These are phyloP conservation scores for Opisthocomus hoazin DNA, from an alignment of 2,113 vertebrate genomes.

Conservation along the genomic window DNA sequence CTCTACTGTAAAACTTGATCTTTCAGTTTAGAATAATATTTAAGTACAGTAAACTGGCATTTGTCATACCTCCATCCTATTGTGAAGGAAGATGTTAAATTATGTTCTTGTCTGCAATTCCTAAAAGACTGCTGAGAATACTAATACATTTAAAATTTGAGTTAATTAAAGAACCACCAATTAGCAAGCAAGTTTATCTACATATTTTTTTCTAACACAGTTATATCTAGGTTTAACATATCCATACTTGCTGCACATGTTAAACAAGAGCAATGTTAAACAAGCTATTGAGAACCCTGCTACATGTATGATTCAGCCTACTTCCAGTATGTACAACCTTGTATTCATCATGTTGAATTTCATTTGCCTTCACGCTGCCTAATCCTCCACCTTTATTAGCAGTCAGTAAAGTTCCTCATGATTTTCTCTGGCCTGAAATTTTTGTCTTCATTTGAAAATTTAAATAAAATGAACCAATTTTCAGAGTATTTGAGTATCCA, in stretches of 20 bases:
- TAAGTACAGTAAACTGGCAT: background rate
- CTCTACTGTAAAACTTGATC: background rate
- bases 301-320: background rate
- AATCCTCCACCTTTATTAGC: background rate
- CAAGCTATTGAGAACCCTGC: background rate
- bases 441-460: background rate
- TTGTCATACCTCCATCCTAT: background rate
- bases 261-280: background rate
- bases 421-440: background rate
- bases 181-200: background rate
- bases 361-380: background rate
- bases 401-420: background rate
- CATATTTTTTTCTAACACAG: background rate
- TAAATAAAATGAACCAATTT: background rate
- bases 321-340: background rate
- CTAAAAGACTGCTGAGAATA: background rate
- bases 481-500: background rate
- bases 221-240: background rate
- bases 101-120: background rate
- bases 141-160: background rate
- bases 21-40: background rate
- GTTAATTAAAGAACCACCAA: background rate
- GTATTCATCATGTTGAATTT: background rate
- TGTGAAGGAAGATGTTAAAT: background rate
- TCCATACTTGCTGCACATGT: background rate